Conservation (phyloP, 2,797 vertebrate genomes). For the Gymnothorax reevesii region DNA sequence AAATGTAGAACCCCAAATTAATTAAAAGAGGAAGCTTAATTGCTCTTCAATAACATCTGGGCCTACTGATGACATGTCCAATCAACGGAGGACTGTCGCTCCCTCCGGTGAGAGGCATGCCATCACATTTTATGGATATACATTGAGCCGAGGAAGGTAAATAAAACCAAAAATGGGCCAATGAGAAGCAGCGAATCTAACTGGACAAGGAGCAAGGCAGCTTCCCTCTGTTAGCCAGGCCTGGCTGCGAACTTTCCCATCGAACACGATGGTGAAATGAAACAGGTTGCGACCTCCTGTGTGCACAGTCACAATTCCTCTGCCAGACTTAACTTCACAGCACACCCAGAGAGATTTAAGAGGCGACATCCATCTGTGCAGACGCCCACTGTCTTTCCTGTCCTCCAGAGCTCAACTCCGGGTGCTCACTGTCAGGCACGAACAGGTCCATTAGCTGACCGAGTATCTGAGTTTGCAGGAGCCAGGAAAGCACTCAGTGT, state of each 20-base stretch:
- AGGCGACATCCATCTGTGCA: not conserved
- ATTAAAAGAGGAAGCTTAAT: no score
- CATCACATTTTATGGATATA: no score
- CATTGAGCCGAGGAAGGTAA: no score
- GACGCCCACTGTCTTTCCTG: not conserved
- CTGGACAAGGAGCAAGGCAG: not conserved
- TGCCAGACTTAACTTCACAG: not conserved
- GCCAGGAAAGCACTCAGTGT: slow-evolving; percentile 70
- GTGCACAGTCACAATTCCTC: slow-evolving; percentile 32
- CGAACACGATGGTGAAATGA: slow-evolving; percentile 22
- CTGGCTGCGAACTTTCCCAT: not conserved
- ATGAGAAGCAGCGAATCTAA: not conserved
- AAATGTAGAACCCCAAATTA: no score
- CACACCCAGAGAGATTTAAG: not conserved
- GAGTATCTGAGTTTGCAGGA: slow-evolving; percentile 39
- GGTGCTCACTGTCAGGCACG: not conserved
- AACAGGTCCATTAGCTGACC: slow-evolving; percentile 72
- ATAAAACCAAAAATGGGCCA: not conserved
- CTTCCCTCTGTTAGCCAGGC: slow-evolving; percentile 19
- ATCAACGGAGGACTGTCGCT: no score
- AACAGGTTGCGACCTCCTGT: slow-evolving; percentile 32
- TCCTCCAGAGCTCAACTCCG: not conserved
- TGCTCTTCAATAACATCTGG: no score
- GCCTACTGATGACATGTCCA: no score
- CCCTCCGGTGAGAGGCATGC: no score